Evolutionary conservation across 2,888 invertebrate genomes (phyloP).

Genomic region (Cephus spinipes): DNA sequence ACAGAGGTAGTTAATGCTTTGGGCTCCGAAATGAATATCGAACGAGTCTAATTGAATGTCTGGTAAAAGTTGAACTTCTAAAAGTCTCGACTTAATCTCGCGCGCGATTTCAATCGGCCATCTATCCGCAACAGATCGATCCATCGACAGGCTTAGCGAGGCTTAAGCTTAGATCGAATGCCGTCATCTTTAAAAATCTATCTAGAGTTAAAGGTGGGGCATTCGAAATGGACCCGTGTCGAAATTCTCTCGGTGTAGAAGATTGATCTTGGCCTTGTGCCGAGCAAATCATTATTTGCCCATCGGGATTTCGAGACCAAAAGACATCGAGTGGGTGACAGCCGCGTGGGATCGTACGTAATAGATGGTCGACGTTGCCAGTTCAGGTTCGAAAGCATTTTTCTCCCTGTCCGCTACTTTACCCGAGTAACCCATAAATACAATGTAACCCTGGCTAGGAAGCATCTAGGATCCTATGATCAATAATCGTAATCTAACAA

Average conservation of each 20-base stretch:
- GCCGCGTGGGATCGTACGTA: slow-evolving; percentile 16
- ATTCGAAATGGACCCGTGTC: not conserved
- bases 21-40: not conserved
- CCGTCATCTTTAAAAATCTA: slow-evolving; percentile 8
- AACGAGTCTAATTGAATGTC: not conserved
- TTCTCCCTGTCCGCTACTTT: slow-evolving; percentile 14
- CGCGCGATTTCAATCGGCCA: not conserved
- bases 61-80: not conserved
- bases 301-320: slow-evolving; percentile 14
- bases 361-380: slow-evolving; percentile 6
- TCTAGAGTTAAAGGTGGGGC: not conserved
- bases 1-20: not conserved
- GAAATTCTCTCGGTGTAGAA: not conserved
- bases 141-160: not conserved
- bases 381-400: not conserved
- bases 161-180: not conserved
- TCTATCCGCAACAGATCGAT: not conserved
- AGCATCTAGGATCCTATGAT: not conserved
- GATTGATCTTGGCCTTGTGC: slow-evolving; percentile 19
- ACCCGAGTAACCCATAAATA: not conserved
- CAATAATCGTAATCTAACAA: not conserved
- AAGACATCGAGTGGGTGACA: slow-evolving; percentile 5
- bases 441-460: not conserved
- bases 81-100: not conserved
- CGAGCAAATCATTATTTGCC: slow-evolving; percentile 19